These are phyloP conservation scores for Paelopatides confundens DNA, from an alignment of 53 echinoderm and acorn worm genomes.

Conservation along the genomic window DNA sequence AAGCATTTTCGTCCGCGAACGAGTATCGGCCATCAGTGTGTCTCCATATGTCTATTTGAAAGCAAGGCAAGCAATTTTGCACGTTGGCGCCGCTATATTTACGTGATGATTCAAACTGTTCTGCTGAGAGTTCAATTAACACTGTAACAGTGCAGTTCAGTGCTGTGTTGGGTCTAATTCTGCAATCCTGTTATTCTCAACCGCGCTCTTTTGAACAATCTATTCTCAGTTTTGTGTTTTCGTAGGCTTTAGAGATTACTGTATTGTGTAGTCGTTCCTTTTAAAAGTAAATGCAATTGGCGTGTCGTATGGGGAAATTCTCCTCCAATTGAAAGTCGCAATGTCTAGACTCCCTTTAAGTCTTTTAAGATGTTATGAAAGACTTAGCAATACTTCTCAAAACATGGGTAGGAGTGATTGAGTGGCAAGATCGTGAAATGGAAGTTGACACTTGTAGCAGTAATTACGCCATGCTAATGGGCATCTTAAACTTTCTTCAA, in stretches of 20 bases:
- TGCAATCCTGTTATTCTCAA: constrained; percentile 29
- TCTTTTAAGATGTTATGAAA: constrained; percentile 15
- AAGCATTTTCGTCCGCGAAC: constrained; percentile 35
- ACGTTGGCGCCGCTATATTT: constrained; percentile 93
- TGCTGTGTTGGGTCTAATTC: constrained; percentile 3
- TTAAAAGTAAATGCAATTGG: background rate
- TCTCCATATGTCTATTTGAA: constrained; percentile 70
- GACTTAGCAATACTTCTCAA: background rate
- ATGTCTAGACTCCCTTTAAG: constrained; percentile 31
- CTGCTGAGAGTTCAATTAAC: constrained; percentile 72
- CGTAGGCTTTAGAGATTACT: background rate
- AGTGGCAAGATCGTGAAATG: constrained; percentile 28
- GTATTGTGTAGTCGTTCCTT: constrained; percentile 32
- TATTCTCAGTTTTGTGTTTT: constrained; percentile 44
- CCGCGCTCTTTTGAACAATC: background rate
- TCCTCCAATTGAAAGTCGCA: constrained; percentile 14
- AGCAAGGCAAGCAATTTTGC: constrained; percentile 77
- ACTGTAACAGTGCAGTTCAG: constrained; percentile 68
- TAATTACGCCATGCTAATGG: constrained; percentile 34
- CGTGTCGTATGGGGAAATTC: constrained; percentile 7
- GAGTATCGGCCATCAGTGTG: constrained; percentile 4
- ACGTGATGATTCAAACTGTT: constrained; percentile 60
- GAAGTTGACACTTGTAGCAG: constrained; percentile 22
- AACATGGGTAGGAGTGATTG: constrained; percentile 17
- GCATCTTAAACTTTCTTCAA: constrained; percentile 5